Conservation (phyloP, 2,797 vertebrate genomes). For the Falco cherrug region DNA sequence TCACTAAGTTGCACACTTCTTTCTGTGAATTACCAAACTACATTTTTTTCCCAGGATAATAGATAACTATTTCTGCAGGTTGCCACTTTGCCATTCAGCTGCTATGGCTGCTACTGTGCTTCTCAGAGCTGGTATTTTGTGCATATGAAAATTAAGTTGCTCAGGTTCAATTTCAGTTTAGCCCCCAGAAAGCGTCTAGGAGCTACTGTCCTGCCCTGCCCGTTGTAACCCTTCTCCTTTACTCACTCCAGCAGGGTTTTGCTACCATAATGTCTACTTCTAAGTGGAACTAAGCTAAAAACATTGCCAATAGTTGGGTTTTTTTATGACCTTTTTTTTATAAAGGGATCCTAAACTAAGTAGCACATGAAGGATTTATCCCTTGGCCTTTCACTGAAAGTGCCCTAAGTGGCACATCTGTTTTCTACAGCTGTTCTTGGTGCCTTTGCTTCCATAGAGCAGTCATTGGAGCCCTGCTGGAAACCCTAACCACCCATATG, state of each 20-base stretch:
- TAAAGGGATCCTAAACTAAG: not conserved
- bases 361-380: not conserved
- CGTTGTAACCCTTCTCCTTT: not conserved
- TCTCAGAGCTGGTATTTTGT: not conserved
- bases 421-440: constrained; percentile 4
- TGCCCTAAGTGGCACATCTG: not conserved
- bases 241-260: not conserved
- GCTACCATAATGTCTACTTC: not conserved
- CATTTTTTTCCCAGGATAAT: not conserved
- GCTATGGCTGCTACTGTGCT: not conserved
- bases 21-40: not conserved
- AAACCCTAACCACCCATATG: not conserved
- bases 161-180: not conserved
- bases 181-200: not conserved
- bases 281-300: not conserved
- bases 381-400: not conserved
- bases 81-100: not conserved
- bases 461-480: not conserved
- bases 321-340: not conserved
- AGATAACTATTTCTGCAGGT: not conserved
- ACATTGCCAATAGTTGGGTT: not conserved
- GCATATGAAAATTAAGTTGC: not conserved
- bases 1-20: accelerated
- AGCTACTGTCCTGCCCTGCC: not conserved
- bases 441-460: not conserved